Evolutionary conservation across 2,888 invertebrate genomes (phyloP).

Genomic region (Smittia sp.): DNA sequence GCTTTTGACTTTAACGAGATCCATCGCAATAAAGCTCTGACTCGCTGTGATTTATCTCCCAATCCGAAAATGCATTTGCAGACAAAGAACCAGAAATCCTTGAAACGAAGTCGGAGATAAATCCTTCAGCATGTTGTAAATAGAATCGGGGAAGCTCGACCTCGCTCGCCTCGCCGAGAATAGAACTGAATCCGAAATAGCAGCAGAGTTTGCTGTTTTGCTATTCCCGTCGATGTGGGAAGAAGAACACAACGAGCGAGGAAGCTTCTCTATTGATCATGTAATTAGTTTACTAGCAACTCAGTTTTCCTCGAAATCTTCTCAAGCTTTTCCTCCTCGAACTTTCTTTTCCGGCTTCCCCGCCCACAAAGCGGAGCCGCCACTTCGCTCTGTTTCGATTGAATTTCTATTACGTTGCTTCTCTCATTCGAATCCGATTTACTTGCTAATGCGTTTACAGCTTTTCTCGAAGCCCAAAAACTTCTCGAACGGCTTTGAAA

Average conservation of each 20-base stretch:
- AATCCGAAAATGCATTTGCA: not conserved
- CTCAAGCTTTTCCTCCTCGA: no score
- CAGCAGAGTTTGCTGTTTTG: not conserved
- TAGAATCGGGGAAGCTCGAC: not conserved
- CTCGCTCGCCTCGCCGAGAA: not conserved
- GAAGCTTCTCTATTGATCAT: no score
- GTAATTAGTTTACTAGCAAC: no score
- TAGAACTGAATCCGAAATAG: not conserved
- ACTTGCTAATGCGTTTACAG: not conserved
- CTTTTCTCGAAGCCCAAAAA: not conserved
- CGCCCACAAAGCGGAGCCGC: no score
- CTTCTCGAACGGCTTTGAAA: not conserved
- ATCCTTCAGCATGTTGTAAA: slow-evolving; percentile 15
- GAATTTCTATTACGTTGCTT: not conserved
- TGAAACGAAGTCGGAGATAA: slow-evolving; percentile 14
- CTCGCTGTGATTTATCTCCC: not conserved
- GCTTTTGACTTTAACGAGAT: not conserved
- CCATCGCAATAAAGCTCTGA: not conserved
- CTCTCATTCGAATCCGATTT: not conserved
- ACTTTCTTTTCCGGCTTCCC: no score
- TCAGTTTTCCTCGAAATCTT: no score
- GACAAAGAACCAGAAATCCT: slow-evolving; percentile 27
- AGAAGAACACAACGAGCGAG: no score
- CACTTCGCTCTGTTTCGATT: not conserved
- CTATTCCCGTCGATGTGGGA: no score